Percentiles rank a stretch among this genome's conserved stretches.
These are phyloP conservation scores for Cacatua alba DNA, from an alignment of 2,113 vertebrate genomes.

Conservation along the genomic window DNA sequence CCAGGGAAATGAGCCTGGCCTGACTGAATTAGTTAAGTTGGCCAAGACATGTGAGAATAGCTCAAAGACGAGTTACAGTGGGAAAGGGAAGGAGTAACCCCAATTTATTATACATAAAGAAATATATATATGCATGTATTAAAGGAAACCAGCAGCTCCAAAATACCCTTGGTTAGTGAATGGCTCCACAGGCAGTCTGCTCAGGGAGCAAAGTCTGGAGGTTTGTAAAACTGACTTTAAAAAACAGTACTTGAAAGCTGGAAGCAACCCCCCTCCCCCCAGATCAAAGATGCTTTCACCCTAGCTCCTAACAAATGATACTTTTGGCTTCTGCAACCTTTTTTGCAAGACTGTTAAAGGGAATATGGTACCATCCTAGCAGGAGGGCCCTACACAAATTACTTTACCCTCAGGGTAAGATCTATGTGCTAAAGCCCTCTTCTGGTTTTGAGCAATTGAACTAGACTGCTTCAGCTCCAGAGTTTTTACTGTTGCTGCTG, in stretches of 20 bases:
- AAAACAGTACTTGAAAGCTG: background rate
- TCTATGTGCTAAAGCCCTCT: background rate
- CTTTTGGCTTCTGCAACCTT: background rate
- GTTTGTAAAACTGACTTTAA: background rate
- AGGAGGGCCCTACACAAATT: background rate
- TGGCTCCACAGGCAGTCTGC: background rate
- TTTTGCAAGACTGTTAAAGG: background rate
- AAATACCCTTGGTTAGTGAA: background rate
- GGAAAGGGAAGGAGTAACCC: background rate
- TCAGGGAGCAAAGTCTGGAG: background rate
- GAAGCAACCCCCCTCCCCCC: background rate
- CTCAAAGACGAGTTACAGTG: background rate
- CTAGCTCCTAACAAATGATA: background rate
- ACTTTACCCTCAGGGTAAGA: background rate
- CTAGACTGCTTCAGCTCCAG: background rate
- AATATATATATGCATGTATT: background rate
- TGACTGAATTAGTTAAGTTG: background rate
- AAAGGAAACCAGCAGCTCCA: conserved; percentile 16
- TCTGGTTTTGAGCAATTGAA: background rate
- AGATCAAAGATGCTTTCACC: background rate
- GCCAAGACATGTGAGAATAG: background rate
- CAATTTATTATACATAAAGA: background rate
- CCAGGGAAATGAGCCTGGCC: background rate
- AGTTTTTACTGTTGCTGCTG: background rate
- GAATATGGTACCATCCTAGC: background rate